Base-by-base conservation (phyloP, 2,113 vertebrate genomes). In the Notothenia rossii region DNA sequence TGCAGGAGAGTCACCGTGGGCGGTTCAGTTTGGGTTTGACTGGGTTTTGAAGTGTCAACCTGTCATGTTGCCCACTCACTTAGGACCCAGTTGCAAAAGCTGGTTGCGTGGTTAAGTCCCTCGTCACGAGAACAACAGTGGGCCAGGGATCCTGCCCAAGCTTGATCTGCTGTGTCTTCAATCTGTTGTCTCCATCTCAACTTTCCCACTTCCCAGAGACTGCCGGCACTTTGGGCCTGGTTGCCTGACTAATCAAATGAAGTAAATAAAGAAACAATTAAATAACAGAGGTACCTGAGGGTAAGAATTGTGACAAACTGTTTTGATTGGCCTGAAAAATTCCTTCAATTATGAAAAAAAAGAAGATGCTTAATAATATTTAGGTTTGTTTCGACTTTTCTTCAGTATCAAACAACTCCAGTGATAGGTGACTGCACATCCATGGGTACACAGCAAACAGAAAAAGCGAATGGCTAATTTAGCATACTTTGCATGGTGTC, bases 101-200 rank as follows among this genome's bases (percentile, higher is more conserved):
- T 46, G 5, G 63, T 70, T 72, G 63, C 12, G 65, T 79, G 76
- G 73, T 62, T 63, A 80, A 84, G 63, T 84, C 54, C 18, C 46
- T 77, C 48, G 7, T 54, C 59, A 79, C 53, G 70, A 48, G 46
- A 81, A 68, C 45, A 81, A 83, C 61, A 66, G 3, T 11, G 54
- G 62, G 46, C 50, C 8, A 1, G 17, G n/a, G 43, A 76, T 90
- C 81, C 72, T 78, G 82, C 78, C 82, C 76, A 59, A 79, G 80
- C 86, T 83, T 90, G 84, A 90, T 84, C 59, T 81, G 66, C 62
- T 69, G 65, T 51, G 51, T 66, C 81, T 72, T 54, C 33, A 25
- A 56, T 73, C 61, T 61, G 59, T 72, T 67, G 62, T 46, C 54
- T 65, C 14, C 36, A 25, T 48, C 25, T 75, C 58, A 45, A 54